phyloP scores from a whole-genome alignment of 2,113 vertebrate species.

The Rhabdomys dilectus region DNA sequence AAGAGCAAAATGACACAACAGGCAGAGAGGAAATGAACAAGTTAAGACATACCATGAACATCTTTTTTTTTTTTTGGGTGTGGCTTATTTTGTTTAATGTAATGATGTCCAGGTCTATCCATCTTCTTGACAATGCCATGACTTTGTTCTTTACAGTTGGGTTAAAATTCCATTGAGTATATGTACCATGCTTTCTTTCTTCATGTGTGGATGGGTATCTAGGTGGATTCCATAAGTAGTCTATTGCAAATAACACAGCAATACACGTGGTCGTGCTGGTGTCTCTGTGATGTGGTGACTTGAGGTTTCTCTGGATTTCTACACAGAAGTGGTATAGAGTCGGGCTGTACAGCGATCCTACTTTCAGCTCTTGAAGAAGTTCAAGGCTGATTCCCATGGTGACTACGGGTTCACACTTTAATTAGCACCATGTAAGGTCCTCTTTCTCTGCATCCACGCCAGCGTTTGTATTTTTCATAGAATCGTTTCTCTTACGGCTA shows the following conservation, averaged over 20 bases:
- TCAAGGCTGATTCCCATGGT: background rate
- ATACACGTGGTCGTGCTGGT: background rate
- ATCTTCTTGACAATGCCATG: background rate
- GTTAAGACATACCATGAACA: background rate
- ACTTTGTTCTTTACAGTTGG: background rate
- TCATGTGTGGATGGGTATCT: background rate
- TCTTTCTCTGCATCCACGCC: background rate
- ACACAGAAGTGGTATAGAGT: background rate
- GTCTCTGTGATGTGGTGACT: background rate
- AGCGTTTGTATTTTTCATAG: background rate
- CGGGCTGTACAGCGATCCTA: background rate
- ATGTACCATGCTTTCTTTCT: background rate
- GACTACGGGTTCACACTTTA: background rate
- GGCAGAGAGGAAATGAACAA: background rate
- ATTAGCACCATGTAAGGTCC: background rate
- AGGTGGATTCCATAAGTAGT: background rate
- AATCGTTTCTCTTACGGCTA: background rate
- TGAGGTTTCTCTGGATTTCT: background rate
- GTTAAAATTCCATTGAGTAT: background rate
- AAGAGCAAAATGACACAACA: background rate
- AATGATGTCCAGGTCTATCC: background rate
- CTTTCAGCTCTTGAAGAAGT: background rate
- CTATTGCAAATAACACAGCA: background rate
- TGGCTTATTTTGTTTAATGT: background rate
- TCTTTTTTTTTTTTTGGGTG: background rate